Evolutionary conservation across 2,113 vertebrate species (phyloP).

Genomic region (Mus musculus): DNA sequence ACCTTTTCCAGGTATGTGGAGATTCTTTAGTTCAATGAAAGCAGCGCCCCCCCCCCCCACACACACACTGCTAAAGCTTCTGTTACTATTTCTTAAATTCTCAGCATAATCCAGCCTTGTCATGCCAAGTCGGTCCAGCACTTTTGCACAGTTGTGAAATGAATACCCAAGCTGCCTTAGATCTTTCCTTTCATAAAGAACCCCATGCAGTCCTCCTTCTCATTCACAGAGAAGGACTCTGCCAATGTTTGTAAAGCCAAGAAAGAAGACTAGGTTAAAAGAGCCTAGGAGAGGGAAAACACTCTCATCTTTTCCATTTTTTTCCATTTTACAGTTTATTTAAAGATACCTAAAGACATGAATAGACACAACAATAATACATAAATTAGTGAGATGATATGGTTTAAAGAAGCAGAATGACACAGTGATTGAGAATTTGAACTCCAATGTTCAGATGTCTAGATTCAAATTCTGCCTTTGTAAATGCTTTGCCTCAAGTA

Average conservation of each 20-base stretch:
- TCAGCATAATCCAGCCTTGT: not conserved
- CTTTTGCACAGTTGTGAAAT: not conserved
- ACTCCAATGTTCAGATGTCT: not conserved
- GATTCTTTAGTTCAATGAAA: not conserved
- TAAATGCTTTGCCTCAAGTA: not conserved
- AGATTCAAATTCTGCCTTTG: not conserved
- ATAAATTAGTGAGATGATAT: not conserved
- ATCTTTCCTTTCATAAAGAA: not conserved
- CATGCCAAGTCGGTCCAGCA: not conserved
- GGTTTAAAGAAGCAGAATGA: not conserved
- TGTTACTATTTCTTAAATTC: not conserved
- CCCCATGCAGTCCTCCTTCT: fast-evolving
- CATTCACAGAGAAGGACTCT: not conserved
- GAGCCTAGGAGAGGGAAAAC: not conserved
- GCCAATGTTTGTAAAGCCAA: not conserved
- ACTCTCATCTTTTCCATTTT: not conserved
- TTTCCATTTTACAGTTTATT: not conserved
- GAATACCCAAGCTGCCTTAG: not conserved
- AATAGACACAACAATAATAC: not conserved
- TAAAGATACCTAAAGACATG: not conserved
- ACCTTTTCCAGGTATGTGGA: not conserved
- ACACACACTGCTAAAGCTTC: not conserved
- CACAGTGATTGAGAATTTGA: not conserved
- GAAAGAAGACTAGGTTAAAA: not conserved
- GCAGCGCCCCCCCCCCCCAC: too few species aligned